Evolutionary conservation across 2,113 vertebrate species (phyloP).

Genomic region (Pomatorhinus ruficollis): DNA sequence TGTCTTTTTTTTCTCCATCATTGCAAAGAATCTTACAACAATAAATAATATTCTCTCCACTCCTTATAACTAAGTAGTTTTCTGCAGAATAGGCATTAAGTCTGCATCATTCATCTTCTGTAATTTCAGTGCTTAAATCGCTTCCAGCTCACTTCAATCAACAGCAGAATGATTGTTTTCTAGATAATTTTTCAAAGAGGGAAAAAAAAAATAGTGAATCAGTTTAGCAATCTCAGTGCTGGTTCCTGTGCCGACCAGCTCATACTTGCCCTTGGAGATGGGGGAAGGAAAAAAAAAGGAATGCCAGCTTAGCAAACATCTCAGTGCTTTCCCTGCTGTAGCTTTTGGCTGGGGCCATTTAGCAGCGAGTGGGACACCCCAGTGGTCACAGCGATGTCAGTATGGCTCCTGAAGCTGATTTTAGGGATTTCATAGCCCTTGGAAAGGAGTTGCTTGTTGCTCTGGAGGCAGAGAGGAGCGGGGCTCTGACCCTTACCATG

Average conservation of each 20-base stretch:
- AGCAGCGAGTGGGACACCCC: not conserved
- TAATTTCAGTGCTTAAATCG: not conserved
- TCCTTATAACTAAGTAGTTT: not conserved
- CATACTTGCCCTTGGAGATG: not conserved
- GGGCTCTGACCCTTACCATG: rapidly evolving
- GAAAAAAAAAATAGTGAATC: not conserved
- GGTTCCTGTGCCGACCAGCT: not conserved
- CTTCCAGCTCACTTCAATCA: not conserved
- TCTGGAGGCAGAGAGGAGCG: not conserved
- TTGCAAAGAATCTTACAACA: not conserved
- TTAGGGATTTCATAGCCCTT: not conserved
- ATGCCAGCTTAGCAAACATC: not conserved
- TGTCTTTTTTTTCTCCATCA: not conserved
- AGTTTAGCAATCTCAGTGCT: not conserved
- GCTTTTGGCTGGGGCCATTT: not conserved
- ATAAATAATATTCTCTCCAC: not conserved
- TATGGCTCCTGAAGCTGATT: not conserved
- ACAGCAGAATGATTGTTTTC: not conserved
- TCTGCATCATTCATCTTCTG: not conserved
- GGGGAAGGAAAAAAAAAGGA: not conserved
- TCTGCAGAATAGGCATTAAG: not conserved
- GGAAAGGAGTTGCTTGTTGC: not conserved
- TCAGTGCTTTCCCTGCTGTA: not conserved
- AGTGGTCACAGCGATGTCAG: rapidly evolving
- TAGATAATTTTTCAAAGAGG: not conserved